Evolutionary conservation across 2,888 invertebrate species (phyloP), one percentile per base, ranked within the genome.

Genomic region (Nineta flava): DNA sequence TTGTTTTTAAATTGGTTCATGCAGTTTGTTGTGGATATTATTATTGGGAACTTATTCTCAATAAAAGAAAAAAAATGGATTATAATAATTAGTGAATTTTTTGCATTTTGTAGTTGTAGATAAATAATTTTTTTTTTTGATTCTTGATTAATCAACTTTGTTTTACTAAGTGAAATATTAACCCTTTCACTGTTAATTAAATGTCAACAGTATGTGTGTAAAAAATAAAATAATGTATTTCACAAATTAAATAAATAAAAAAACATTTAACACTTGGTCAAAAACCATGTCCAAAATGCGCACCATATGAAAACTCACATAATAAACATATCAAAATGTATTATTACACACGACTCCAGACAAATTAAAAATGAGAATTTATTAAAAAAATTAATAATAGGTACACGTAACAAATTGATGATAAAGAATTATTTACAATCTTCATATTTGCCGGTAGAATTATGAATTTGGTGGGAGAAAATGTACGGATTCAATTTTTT

Each of bases 161-260:
- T 26, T 26, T 26, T 26, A 41, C 15, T 48, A 41, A 26, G 48
- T 41, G 26, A 17, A 15, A 47, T 35, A 48, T 48, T 48, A 48
- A 48, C 48, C 48, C 48, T 48, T 48, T 48, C 48, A 48, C 48
- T 48, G 48, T 48, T 48, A 47, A 47, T 32, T 47, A 34, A 44
- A 47, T 17, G 35, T 46, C 16, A 47, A 19, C 43, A 43, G 43
- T 21, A 43, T 43, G 21, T 43, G 21, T 43, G 38, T 38, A 38
- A 13, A 38, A 15, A 38, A 38, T 15, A 38, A 38, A 38, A 44
- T 26, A 44, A 44, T 44, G 44, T 44, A 44, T 44, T 44, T 44
- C 44, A 44, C 44, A 44, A 44, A 26, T 26, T 26, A 3, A 26
- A 26, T 26, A 26, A 26, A 26, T 26, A 26, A n/a, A 16, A 44